Evolutionary conservation across 2,888 invertebrate genomes (phyloP).

Genomic region (Ophioninae sp.): DNA sequence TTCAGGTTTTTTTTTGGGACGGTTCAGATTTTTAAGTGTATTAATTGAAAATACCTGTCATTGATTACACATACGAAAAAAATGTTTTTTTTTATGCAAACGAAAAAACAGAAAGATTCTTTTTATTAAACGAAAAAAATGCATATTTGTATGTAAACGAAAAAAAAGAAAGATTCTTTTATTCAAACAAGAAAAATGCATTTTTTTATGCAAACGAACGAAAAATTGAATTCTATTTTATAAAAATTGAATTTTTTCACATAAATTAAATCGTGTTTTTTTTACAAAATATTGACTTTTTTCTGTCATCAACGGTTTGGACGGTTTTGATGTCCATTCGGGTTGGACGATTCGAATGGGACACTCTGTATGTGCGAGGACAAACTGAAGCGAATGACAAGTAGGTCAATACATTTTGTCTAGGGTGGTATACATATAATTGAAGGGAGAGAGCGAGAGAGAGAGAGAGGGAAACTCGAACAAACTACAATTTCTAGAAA

Average conservation of each 20-base stretch:
- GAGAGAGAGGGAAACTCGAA: constrained; percentile 30
- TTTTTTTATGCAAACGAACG: no score
- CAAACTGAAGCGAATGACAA: neutral
- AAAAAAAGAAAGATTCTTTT: no score
- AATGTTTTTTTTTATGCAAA: no score
- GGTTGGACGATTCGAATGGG: neutral
- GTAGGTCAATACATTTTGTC: neutral
- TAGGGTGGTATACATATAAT: neutral
- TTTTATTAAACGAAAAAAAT: no score
- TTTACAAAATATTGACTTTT: no score
- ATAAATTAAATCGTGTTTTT: neutral
- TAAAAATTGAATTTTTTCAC: neutral
- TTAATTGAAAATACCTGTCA: no score
- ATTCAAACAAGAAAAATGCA: no score
- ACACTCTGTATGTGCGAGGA: neutral
- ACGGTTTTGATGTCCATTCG: neutral
- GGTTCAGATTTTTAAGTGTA: neutral
- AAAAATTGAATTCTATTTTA: no score
- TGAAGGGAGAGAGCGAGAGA: neutral
- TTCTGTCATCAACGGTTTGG: neutral
- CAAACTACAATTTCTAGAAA: neutral
- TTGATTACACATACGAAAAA: no score
- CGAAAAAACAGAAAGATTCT: no score
- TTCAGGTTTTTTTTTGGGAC: no score
- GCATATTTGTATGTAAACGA: no score